Percentiles rank a stretch among this genome's conserved stretches.
These are phyloP conservation scores for Cetonia aurata DNA, from an alignment of 2,888 invertebrate genomes.

Conservation along the genomic window DNA sequence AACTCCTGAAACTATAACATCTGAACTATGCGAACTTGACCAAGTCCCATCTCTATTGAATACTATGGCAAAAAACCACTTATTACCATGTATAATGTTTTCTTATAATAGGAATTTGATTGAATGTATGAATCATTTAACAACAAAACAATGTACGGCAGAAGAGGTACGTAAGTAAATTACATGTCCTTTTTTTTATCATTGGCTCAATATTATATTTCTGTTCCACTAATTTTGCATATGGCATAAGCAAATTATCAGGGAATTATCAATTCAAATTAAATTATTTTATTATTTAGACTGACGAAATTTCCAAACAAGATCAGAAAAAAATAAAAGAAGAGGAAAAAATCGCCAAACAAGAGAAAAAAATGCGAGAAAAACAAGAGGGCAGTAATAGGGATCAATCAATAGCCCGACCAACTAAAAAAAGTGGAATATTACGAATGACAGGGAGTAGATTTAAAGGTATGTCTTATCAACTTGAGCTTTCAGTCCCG, in stretches of 20 bases:
- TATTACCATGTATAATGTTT: conserved; percentile 52
- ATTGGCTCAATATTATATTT: background rate
- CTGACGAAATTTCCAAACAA: background rate
- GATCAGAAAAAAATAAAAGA: conserved; percentile 8
- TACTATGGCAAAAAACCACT: conserved; percentile 46
- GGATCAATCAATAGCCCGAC: background rate
- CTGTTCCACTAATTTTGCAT: no score
- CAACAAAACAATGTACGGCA: background rate
- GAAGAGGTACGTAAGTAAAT: conserved; percentile 27
- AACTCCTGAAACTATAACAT: background rate
- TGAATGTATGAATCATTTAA: conserved; percentile 9
- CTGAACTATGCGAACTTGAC: no score
- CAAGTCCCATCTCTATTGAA: conserved; percentile 17
- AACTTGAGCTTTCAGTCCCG: no score
- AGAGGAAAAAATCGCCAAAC: background rate
- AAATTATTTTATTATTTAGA: background rate
- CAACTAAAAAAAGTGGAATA: conserved; percentile 17
- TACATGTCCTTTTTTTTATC: background rate
- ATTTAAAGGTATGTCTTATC: conserved; percentile 46
- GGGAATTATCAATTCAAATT: no score
- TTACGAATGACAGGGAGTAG: conserved; percentile 30
- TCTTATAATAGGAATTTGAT: conserved; percentile 49
- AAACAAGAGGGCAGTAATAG: conserved; percentile 18
- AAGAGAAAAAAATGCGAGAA: conserved; percentile 20
- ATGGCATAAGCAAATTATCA: no score